Evolutionary conservation across 2,113 vertebrate genomes (phyloP), one percentile per base, ranked within the genome.

Genomic region (Callipepla squamata): DNA sequence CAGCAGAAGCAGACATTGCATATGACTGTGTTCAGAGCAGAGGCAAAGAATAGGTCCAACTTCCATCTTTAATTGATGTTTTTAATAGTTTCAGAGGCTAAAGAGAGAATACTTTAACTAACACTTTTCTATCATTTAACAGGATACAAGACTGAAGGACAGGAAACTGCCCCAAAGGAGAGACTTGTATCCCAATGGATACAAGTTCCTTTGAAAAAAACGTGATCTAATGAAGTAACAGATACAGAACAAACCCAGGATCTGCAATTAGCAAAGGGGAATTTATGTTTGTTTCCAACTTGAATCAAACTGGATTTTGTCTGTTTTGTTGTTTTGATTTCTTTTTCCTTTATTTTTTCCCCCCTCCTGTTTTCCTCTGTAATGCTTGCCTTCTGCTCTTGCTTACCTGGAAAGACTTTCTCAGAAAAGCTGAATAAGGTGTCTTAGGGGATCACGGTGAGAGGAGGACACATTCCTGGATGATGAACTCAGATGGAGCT

Each of bases 401-500:
- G 2, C 0, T 9, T 75, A 0, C 50, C 28, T 50, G 25, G 23
- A 40, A 83, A 66, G 11, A 13, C 18, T 80, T 85, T 68, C 66
- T 44, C 62, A 79, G 51, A 36, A 5, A 53, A 62, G 32, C 13
- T 1, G 2, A 89, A 23, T 0, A 2, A 79, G 18, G 38, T 5
- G 3, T 38, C 32, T 32, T 17, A 26, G 38, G 23, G 38, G 8
- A 1, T 36, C 40, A 13, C 2, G 3, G 3, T 1, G 1, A 25
- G 17, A 21, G 10, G 13, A 74, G 32, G 42, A 42, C 9, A 19
- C 48, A 40, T 3, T 14, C 34, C 47, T 67, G 48, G 13, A 7
- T 44, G 38, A 34, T 53, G 23, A 55, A 40, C 74, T 59, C 1
- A 1, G 34, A 67, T 32, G 32, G 7, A n/a, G 21, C 18, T 5